Conservation (phyloP, 2,888 invertebrate species). For the Stenoptilia bipunctidactyla region DNA sequence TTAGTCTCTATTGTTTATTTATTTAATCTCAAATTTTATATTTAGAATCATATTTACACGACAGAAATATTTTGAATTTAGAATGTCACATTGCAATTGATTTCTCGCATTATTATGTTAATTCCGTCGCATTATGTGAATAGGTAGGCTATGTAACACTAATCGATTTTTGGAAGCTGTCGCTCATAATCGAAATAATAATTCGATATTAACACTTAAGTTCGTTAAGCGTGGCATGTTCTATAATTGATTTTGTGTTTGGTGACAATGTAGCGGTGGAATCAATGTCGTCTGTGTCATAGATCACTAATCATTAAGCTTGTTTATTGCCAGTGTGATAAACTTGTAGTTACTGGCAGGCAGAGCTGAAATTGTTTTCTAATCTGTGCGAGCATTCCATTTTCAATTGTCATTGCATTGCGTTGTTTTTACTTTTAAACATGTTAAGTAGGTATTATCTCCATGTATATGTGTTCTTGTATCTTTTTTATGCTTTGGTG, state of each 20-base stretch:
- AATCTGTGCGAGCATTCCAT: too few species aligned
- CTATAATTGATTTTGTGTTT: constrained; percentile 31
- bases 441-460: too few species aligned
- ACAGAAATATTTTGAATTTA: too few species aligned
- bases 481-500: too few species aligned
- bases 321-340: background rate
- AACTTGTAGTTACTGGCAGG: constrained; percentile 1
- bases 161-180: constrained; percentile 3
- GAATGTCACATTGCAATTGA: too few species aligned
- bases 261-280: constrained; percentile 29
- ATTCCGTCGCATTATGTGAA: background rate
- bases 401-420: too few species aligned
- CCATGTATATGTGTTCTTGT: too few species aligned
- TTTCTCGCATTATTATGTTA: background rate
- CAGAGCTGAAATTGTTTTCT: too few species aligned
- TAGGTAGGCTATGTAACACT: background rate
- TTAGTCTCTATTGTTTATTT: constrained; percentile 3
- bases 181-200: constrained; percentile 31
- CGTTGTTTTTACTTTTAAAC: too few species aligned
- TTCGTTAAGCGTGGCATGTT: constrained; percentile 4
- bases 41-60: background rate
- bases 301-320: constrained; percentile 36
- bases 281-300: constrained; percentile 22
- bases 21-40: constrained; percentile 6
- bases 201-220: constrained; percentile 31